Evolutionary conservation across 2,113 vertebrate genomes (phyloP).

Genomic region (Dendrocopos noguchii): DNA sequence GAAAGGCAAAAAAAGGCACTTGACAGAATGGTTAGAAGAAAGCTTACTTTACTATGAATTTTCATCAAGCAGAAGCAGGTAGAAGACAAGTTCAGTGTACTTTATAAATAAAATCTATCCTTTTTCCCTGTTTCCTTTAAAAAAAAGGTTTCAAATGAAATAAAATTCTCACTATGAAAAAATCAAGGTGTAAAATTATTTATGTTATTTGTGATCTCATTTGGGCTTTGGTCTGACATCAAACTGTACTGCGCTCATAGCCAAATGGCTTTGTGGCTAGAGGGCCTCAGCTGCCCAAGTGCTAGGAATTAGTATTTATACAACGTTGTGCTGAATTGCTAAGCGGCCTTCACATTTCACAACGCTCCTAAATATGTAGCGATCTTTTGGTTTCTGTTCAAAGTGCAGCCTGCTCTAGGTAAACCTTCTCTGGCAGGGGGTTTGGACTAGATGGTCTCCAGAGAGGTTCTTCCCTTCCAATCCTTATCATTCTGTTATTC

Average conservation of each 20-base stretch:
- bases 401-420: neutral
- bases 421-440: too few relatives aligned
- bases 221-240: neutral
- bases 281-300: neutral
- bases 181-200: neutral
- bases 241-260: neutral
- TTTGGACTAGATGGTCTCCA: too few relatives aligned
- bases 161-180: neutral
- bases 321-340: neutral
- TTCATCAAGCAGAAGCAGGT: neutral
- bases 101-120: neutral
- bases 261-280: neutral
- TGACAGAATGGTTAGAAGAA: neutral
- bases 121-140: neutral
- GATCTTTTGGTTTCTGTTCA: neutral
- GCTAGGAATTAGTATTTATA: neutral
- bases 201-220: neutral
- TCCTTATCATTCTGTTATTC: too few relatives aligned
- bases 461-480: too few relatives aligned
- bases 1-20: neutral
- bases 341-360: neutral
- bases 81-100: neutral
- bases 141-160: neutral
- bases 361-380: neutral
- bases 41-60: neutral